Evolutionary conservation across 2,797 vertebrate genomes (phyloP).

Genomic region (Peromyscus attwateri): DNA sequence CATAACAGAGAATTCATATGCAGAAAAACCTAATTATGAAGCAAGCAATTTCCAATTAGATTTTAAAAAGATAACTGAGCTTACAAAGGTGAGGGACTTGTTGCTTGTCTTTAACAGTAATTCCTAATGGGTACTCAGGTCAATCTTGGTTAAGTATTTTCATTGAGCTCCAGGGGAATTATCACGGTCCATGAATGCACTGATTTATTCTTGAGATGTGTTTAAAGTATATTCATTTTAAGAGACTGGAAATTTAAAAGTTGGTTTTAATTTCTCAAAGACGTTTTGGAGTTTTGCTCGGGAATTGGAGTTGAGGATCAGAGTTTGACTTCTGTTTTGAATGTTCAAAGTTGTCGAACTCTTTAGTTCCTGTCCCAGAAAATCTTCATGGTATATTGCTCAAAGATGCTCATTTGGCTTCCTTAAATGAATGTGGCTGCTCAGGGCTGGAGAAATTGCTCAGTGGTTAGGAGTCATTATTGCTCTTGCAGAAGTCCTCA

Average conservation of each 20-base stretch:
- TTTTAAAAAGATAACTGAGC: not conserved
- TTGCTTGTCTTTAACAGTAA: not conserved
- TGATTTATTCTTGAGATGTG: slow-evolving; percentile 27
- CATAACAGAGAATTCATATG: not conserved
- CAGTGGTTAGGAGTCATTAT: not conserved
- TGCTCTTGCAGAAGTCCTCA: too few relatives aligned
- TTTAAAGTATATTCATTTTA: slow-evolving; percentile 37
- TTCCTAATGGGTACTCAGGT: not conserved
- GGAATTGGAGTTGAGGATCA: not conserved
- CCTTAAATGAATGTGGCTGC: not conserved
- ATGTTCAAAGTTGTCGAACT: slow-evolving; percentile 2
- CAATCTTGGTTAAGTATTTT: slow-evolving; percentile 34
- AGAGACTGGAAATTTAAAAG: slow-evolving; percentile 9
- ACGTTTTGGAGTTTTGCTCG: slow-evolving; percentile 6
- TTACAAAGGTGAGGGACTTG: not conserved
- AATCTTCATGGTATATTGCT: not conserved
- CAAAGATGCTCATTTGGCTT: slow-evolving; percentile 1
- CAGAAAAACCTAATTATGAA: not conserved
- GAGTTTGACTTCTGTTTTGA: not conserved
- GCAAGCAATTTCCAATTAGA: not conserved
- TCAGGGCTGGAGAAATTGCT: not conserved
- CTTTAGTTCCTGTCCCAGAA: not conserved
- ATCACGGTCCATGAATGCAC: not conserved
- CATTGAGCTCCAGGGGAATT: not conserved
- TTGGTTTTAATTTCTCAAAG: not conserved